Conservation (phyloP, 2,113 vertebrate genomes). For the Hippocampus zosterae region DNA sequence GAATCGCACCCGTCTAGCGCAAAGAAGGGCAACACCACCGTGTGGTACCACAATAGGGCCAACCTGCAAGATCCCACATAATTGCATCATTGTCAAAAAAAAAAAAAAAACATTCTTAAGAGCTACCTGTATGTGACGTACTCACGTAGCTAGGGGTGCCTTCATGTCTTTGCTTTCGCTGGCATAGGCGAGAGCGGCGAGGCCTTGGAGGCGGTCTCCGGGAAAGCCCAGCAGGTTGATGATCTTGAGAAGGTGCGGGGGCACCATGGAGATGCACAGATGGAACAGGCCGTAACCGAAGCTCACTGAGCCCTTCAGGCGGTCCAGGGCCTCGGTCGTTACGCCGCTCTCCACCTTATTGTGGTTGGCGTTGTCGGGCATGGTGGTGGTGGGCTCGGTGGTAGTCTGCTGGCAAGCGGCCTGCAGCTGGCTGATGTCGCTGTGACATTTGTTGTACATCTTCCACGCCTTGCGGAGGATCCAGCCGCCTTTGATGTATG, state of each 20-base stretch:
- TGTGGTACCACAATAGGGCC: constrained; percentile 97
- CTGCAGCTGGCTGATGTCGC: constrained; percentile 93
- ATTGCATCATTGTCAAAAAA: constrained; percentile 4
- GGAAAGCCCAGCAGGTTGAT: constrained; percentile 99
- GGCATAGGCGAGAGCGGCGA: constrained; percentile 93
- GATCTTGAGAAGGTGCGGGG: constrained; percentile 98
- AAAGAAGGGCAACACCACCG: constrained; percentile 95
- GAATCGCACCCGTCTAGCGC: constrained; percentile 92
- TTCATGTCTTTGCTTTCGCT: constrained; percentile 99
- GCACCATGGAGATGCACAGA: constrained; percentile 99
- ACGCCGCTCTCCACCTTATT: constrained; percentile 80
- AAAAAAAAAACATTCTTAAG: constrained; percentile 6
- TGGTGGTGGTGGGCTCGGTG: constrained; percentile 79
- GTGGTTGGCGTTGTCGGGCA: constrained; percentile 88
- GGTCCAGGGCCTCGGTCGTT: constrained; percentile 87
- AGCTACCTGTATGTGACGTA: constrained; percentile 41
- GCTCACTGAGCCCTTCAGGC: constrained; percentile 98
- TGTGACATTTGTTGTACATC: constrained; percentile 98
- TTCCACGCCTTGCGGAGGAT: constrained; percentile 99
- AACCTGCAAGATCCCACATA: constrained; percentile 67
- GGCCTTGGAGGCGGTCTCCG: constrained; percentile 93
- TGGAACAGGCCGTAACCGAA: constrained; percentile 98
- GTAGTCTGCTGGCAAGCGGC: constrained; percentile 80
- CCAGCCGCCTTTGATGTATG: constrained; percentile 99
- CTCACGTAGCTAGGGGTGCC: constrained; percentile 99